Base-by-base conservation (phyloP, 2,888 invertebrate species). In the Ormia ochracea region DNA sequence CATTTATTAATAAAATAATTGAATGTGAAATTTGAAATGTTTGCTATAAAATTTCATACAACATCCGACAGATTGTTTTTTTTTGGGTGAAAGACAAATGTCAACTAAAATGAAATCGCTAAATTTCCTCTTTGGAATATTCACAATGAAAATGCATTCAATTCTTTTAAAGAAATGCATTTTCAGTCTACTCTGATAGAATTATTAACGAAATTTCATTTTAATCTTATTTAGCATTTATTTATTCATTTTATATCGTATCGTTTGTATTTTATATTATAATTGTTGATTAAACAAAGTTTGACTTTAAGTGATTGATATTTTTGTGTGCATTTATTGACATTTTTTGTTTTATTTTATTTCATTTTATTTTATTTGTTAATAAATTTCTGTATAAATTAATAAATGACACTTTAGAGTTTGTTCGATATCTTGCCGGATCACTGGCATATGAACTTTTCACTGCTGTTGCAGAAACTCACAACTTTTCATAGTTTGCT, bases 341-440 rank as follows among this genome's bases (percentile, higher is more conserved):
- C 36, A 19, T 17, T 52, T 52, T n/a, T n/a, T n/a, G n/a, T n/a
- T n/a, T n/a, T n/a, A n/a, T n/a, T n/a, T 31, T 10, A 52, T 52
- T 26, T 58, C 19, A 33, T 65, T 56, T 61, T 21, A 23, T 61
- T 45, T 72, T 3, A 14, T 58, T 61, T 48, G 38, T 58, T 23
- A 12, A 38, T 45, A 58, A 74, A 66, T 74, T 56, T 66, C 66
- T 56, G 28, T 19, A 50, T 31, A 66, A 66, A 50, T 74, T 66
- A 48, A 59, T 41, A 63, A 43, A 54, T 72, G 52, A 72, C 52
- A 52, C 45, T 48, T 3, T 21, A 28, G 9, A n/a, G 56, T 28
- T 28, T 41, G 58, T 28, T 58, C 43, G 52, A 9, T 52, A n/a
- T 50, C 12, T 31, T 26, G 33, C 1, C 36, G 50, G 23, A 45